phyloP scores from a whole-genome alignment of 2,797 vertebrate genomes.

The Acrossocheilus wenchowensis region DNA sequence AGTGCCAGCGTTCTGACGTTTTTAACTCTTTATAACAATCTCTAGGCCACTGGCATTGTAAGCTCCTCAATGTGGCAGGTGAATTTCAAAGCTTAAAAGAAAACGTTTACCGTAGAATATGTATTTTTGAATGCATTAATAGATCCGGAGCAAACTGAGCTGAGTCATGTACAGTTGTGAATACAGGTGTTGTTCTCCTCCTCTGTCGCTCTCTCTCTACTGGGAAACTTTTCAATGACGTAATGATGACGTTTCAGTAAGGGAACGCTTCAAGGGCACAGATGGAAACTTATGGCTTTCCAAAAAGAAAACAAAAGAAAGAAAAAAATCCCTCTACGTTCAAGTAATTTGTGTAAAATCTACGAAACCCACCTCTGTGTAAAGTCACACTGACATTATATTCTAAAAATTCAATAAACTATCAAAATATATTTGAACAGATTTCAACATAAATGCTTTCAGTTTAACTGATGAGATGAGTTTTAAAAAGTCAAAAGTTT shows the following conservation, averaged over 20 bases:
- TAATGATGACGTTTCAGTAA: not conserved
- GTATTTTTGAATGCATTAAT: not conserved
- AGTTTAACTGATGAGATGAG: not conserved
- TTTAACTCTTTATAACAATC: not conserved
- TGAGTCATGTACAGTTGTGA: not conserved
- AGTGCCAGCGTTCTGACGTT: not conserved
- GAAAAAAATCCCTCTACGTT: not conserved
- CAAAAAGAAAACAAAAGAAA: too few species aligned
- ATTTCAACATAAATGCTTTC: not conserved
- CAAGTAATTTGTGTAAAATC: not conserved
- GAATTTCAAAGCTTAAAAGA: not conserved
- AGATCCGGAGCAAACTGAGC: not conserved
- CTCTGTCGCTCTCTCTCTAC: not conserved
- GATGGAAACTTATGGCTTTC: not conserved
- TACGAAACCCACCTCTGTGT: not conserved
- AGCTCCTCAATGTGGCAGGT: not conserved
- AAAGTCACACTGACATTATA: not conserved
- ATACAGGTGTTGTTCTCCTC: not conserved
- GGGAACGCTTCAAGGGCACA: not conserved
- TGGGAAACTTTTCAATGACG: slow-evolving; percentile 7
- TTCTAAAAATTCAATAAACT: not conserved
- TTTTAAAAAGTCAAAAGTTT: not conserved
- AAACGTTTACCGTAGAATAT: not conserved
- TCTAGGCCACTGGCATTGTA: not conserved
- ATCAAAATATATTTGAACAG: not conserved